Conservation (phyloP, 2,113 vertebrate genomes). For the Epinephelus cyanopodus region DNA sequence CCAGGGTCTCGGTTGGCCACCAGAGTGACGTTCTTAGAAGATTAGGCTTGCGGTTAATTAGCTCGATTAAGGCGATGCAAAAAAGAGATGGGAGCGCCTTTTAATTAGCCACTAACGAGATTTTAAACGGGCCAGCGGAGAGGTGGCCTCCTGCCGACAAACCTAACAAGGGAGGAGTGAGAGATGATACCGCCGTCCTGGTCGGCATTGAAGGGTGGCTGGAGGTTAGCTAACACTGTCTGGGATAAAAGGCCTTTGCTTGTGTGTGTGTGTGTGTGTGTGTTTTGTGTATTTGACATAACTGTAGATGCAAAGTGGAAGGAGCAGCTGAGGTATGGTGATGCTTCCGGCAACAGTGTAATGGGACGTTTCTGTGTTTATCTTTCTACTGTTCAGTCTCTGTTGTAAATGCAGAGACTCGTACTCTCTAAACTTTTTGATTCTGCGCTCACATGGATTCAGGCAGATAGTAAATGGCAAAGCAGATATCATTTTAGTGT, state of each 20-base stretch:
- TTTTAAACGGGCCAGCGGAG: conserved; percentile 84
- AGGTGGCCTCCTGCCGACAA: conserved; percentile 77
- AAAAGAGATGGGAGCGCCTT: conserved; percentile 79
- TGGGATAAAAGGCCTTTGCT: conserved; percentile 27
- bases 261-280: neutral
- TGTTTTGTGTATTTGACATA: neutral
- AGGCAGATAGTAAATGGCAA: too few species aligned
- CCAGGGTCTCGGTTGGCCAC: conserved; percentile 72
- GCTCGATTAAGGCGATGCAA: conserved; percentile 81
- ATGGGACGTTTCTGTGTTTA: conserved; percentile 4
- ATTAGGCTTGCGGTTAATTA: conserved; percentile 84
- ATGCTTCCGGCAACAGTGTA: neutral
- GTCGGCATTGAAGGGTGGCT: conserved; percentile 63
- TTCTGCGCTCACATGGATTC: too few species aligned
- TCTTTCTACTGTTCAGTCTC: neutral
- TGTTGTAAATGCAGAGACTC: conserved; percentile 9
- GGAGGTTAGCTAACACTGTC: conserved; percentile 57
- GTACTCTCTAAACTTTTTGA: neutral
- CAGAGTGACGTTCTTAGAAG: conserved; percentile 80
- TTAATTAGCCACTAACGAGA: conserved; percentile 87
- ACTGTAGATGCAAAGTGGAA: neutral
- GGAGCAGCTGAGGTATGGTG: neutral
- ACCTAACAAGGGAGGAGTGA: conserved; percentile 69
- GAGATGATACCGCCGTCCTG: conserved; percentile 47
- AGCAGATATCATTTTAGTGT: too few species aligned